Conservation (phyloP, 1,140 invertebrate genomes). For the Magallana ariakensis region DNA sequence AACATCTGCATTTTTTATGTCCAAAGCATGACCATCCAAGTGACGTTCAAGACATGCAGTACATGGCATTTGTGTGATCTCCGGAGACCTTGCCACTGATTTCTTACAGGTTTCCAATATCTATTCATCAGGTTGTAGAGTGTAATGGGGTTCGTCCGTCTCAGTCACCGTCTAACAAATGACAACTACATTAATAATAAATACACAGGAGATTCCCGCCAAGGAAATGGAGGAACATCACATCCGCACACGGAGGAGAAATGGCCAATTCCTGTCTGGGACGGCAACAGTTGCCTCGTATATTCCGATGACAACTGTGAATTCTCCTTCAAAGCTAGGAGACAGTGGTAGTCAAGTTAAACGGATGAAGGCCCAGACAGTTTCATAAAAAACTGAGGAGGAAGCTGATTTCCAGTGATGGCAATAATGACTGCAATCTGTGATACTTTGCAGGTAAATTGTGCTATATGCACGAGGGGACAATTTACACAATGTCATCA, state of each 20-base stretch:
- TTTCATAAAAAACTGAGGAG: background rate
- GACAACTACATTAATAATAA: conserved; percentile 1
- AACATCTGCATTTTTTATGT: too few species aligned
- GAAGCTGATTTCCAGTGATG: conserved; percentile 5
- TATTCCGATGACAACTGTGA: background rate
- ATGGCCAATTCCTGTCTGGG: background rate
- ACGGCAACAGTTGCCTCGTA: background rate
- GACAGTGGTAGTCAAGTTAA: background rate
- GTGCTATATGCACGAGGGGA: background rate
- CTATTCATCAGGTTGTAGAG: background rate
- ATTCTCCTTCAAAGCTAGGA: background rate
- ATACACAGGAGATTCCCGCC: conserved; percentile 2
- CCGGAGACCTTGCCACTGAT: background rate
- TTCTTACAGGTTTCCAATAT: background rate
- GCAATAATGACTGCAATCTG: background rate
- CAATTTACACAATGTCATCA: conserved; percentile 13
- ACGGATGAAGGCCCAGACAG: background rate
- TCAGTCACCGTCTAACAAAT: conserved; percentile 6
- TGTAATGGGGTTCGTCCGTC: conserved; percentile 9
- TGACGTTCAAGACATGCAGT: background rate
- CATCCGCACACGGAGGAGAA: background rate
- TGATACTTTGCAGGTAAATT: background rate
- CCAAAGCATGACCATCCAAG: background rate
- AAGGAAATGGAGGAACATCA: conserved; percentile 27
- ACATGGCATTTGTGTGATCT: background rate